Evolutionary conservation across 2,888 invertebrate species (phyloP), one percentile per base, ranked within the genome.

Genomic region (Spisula subtruncata): DNA sequence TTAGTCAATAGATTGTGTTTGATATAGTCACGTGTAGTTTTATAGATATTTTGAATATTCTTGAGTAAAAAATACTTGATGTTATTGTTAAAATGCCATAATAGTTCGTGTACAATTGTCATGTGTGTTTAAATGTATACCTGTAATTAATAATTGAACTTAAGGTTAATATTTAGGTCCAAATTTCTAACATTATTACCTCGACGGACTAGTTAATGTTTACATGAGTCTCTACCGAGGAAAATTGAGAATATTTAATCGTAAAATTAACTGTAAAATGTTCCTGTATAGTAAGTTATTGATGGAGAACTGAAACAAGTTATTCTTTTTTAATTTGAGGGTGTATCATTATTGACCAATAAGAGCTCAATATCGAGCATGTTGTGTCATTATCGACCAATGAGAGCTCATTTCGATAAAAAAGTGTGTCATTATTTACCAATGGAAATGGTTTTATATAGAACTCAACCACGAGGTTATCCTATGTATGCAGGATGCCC

Each of bases 81-180:
- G 35, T 32, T 18, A 16, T 5, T 18, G 32, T 75, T 75, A 75
- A 35, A 75, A 75, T 75, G 75, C 75, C 75, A 75, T 75, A 75
- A 75, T 75, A 75, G 12, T 18, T 75, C 2, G 75, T 75, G 18
- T 35, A 32, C 12, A 14, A 35, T 35, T 75, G 29, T 75, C 75
- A 35, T 75, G 14, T 18, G 8, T 35, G 75, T 75, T 32, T 75
- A 14, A 4, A 35, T 35, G 35, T 75, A 35, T 75, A 75, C 5
- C 18, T 75, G 35, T 75, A 32, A 29, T 71, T 29, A 12, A 10
- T 71, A 4, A 25, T 29, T 29, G 25, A 29, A 32, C 6, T 32
- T 5, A 71, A 29, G 6, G 71, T 71, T 16, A 2, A 71, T 14
- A 25, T 0, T 25, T 14, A 0, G 32, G 29, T 71, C 4, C 29